These are phyloP conservation scores for Leucopsar rothschildi DNA, from an alignment of 2,113 vertebrate genomes.

Conservation along the genomic window DNA sequence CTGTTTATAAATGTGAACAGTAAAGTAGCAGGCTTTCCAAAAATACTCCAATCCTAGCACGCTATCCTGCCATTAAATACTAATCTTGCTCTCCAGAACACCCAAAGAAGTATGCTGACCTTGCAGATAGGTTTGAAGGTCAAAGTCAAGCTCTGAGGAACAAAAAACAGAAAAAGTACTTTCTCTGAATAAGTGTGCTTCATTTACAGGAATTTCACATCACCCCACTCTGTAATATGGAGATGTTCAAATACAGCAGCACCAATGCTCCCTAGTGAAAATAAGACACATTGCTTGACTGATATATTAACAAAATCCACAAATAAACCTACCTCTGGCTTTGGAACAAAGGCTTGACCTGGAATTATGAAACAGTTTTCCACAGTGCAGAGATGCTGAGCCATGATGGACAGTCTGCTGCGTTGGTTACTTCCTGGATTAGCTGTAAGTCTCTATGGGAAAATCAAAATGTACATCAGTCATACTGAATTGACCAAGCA, in stretches of 20 bases:
- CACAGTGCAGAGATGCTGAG: conserved; percentile 89
- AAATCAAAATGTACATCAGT: not conserved
- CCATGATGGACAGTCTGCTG: conserved; percentile 91
- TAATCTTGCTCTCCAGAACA: not conserved
- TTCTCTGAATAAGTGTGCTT: not conserved
- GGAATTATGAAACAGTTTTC: conserved; percentile 86
- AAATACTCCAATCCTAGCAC: not conserved
- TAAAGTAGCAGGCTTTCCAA: not conserved
- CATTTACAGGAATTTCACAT: not conserved
- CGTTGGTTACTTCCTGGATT: conserved; percentile 81
- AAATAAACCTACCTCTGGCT: conserved; percentile 82
- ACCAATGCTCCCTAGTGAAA: not conserved
- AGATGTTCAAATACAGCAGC: not conserved
- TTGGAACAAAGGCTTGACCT: conserved; percentile 89
- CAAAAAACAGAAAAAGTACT: not conserved
- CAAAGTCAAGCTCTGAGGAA: not conserved
- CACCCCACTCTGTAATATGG: not conserved
- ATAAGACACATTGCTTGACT: not conserved
- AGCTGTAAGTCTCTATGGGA: conserved; percentile 83
- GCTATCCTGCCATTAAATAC: not conserved
- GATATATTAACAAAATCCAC: not conserved
- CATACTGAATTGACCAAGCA: not conserved
- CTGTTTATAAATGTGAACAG: not conserved
- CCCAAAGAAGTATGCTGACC: not conserved
- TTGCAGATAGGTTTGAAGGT: not conserved